A percentile compares a stretch with the other conserved stretches of the same genome.
Evolutionary conservation across 2,888 invertebrate genomes (phyloP).

Genomic region (Eustalomyia histrio): DNA sequence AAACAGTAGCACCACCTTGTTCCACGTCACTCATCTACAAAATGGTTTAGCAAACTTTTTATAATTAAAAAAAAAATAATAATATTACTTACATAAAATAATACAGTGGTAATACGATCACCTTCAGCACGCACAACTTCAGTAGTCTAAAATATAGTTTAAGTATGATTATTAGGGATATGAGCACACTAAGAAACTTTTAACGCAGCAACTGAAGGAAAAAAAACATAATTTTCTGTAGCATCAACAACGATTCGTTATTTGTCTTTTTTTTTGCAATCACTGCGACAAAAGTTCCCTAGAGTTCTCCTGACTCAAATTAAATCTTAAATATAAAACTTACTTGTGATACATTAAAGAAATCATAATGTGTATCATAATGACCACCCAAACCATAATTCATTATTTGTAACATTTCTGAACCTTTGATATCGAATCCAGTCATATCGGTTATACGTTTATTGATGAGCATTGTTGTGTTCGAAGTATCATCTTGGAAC

Average conservation of each 20-base stretch:
- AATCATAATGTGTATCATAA: constrained; percentile 75
- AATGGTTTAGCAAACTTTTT: constrained; percentile 65
- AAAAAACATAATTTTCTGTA: too few relatives aligned
- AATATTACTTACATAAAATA: constrained; percentile 75
- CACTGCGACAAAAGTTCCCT: too few relatives aligned
- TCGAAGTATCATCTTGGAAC: constrained; percentile 69
- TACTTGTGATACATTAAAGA: constrained; percentile 71
- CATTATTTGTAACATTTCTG: constrained; percentile 76
- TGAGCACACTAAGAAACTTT: too few relatives aligned
- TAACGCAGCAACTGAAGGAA: too few relatives aligned
- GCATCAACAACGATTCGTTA: too few relatives aligned
- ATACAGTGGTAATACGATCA: constrained; percentile 76
- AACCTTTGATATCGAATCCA: constrained; percentile 70
- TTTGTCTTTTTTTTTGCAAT: too few relatives aligned
- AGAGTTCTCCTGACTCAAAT: not conserved
- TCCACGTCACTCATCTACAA: constrained; percentile 95
- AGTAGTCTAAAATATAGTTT: constrained; percentile 22
- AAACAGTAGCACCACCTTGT: constrained; percentile 98
- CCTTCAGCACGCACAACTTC: constrained; percentile 63
- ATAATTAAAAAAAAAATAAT: constrained; percentile 4
- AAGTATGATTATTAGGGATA: too few relatives aligned
- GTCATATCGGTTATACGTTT: constrained; percentile 74
- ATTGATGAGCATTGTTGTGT: constrained; percentile 68
- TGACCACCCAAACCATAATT: constrained; percentile 77
- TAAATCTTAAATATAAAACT: constrained; percentile 58